Evolutionary conservation across 2,797 vertebrate species (phyloP), one percentile per base, ranked within the genome.

Genomic region (Sebastiscus tertius): DNA sequence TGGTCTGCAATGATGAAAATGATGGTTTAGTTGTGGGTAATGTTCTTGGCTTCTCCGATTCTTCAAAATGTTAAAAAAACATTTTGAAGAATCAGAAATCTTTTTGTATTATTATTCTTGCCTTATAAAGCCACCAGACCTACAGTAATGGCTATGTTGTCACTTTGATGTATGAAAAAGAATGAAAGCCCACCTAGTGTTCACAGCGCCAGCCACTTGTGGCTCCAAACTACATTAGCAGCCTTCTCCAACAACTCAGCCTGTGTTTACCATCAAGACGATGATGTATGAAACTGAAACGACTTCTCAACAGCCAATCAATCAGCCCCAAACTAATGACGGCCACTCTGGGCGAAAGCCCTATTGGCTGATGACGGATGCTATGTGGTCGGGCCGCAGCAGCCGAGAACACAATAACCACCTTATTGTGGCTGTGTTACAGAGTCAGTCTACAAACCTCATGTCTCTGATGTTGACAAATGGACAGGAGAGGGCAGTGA

Each of bases 331-430:
- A 85, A 88, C 81, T 83, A 89, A 91, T 80, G 81, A 80, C 26
- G 76, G 76, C 83, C 84, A 83, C 86, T 87, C 88, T 72, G 75
- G 79, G 81, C 82, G 83, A 72, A 68, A 89, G 79, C 87, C 85
- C 83, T 54, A 85, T 82, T 92, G 88, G 85, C 86, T 65, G 76
- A 79, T 91, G 90, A 92, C 83, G n/a, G 88, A 94, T 92, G 88
- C 82, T 49, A 16, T 81, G 89, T 54, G 84, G 83, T 77, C 31
- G 14, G 73, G 64, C 64, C 3, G 29, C 77, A 0, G 87, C 58
- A 49, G 84, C 82, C 22, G 27, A 82, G 59, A 87, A 91, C 91
- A 89, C 87, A 91, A 91, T 87, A 84, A 85, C 77, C 81, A 69
- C 65, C 82, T 81, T n/a, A 64, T 81, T 81, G 82, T 24, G 60